Evolutionary conservation across 2,797 vertebrate species (phyloP).

Genomic region (Tokudaia muenninki): DNA sequence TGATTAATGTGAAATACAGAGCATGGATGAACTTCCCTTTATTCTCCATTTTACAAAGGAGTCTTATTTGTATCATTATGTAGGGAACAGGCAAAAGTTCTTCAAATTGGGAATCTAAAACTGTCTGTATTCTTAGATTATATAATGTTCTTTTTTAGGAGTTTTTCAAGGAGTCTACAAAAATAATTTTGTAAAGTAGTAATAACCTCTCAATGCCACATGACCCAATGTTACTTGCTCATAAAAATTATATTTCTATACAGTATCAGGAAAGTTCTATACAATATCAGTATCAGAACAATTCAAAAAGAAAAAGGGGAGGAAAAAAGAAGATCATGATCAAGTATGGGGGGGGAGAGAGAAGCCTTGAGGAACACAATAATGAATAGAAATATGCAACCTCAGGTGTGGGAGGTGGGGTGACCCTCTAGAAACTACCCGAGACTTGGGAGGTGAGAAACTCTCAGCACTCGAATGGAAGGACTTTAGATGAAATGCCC

Average conservation of each 20-base stretch:
- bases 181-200: background rate
- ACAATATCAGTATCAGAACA: background rate
- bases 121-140: background rate
- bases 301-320: background rate
- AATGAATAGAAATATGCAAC: too few species aligned
- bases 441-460: too few species aligned
- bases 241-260: background rate
- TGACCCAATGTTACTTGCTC: background rate
- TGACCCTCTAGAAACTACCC: too few species aligned
- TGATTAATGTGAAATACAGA: background rate
- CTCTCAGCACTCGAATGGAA: too few species aligned
- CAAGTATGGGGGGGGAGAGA: too few species aligned
- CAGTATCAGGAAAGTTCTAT: background rate
- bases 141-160: background rate
- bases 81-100: background rate
- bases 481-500: too few species aligned
- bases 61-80: background rate
- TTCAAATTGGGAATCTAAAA: slow-evolving; percentile 23
- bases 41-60: background rate
- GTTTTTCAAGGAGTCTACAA: background rate
- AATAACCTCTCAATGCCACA: background rate
- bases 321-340: too few species aligned
- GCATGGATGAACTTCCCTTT: background rate
- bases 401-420: too few species aligned
- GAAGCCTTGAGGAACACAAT: too few species aligned